Conservation (phyloP, 2,113 vertebrate species). For the Chionis minor region DNA sequence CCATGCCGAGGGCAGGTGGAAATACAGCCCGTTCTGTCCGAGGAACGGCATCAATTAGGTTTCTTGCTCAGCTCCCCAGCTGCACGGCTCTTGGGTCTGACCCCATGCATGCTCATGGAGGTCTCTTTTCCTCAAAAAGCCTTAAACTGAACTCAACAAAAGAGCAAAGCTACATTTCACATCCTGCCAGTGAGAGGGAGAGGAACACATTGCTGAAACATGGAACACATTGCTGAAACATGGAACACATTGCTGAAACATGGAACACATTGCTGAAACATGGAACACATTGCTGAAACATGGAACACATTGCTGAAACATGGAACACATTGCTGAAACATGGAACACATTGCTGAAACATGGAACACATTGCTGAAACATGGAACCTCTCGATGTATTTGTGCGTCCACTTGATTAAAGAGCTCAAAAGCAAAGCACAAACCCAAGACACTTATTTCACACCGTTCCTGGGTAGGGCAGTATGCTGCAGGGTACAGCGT, state of each 20-base stretch:
- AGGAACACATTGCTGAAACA: no score
- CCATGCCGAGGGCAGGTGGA: not conserved
- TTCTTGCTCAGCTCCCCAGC: not conserved
- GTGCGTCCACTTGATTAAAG: not conserved
- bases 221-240: no score
- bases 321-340: no score
- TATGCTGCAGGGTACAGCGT: not conserved
- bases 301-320: no score
- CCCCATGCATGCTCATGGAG: accelerated
- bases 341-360: no score
- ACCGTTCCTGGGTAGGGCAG: not conserved
- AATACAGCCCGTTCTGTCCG: not conserved
- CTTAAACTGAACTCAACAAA: not conserved
- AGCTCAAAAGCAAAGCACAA: not conserved
- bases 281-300: no score
- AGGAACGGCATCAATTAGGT: not conserved
- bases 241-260: no score
- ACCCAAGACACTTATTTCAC: not conserved
- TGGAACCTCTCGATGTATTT: not conserved
- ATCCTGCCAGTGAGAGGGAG: not conserved
- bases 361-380: no score
- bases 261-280: no score
- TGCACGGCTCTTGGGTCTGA: not conserved
- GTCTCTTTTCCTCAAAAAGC: not conserved
- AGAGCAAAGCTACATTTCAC: not conserved